Base-by-base conservation (phyloP, 64 coral and sea anemone species). In the Dendrophyllia cribrosa region DNA sequence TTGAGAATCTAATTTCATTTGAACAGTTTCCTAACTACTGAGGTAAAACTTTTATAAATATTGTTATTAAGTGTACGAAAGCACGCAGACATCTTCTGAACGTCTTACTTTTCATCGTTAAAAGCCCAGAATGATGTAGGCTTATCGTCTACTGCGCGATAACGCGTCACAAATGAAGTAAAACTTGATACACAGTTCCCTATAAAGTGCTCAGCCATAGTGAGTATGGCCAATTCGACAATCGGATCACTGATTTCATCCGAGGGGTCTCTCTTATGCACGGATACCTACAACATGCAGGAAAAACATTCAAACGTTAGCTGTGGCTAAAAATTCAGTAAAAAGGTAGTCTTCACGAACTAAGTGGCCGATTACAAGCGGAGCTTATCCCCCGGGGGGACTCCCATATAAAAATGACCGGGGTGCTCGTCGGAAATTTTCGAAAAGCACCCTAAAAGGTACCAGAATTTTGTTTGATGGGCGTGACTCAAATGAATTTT, bases 161-260 rank as follows among this genome's bases (percentile, higher is more conserved):
- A 91, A 43, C 97, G 89, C 77, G 95, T 99, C 19, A 92, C 97
- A 94, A 99, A 99, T 60, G 97, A 75, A 26, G 97, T 89, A 69
- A 99, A 99, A 80, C 94, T 96, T 59, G 97, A 99, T 43, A 99
- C 91, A 79, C 97, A 99, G 62, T 99, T 99, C 14, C 97, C 97
- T 77, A 99, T 96, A 63, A 99, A 99, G 58, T 93, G 92, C 17
- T 99, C 88, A 7, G 97, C 77, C 62, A 91, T 99, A 6, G 94
- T 91, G 13, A 99, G 69, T 34, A 99, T 87, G 15, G 97, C 97
- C 82, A 99, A 75, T 51, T 99, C 97, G 17, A 96, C 71, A 51
- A 99, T 91, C 1, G 97, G 91, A 66, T 93, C 97, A 65, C 58
- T 83, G 20, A 60, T 77, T 60, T 95, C 91, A 51, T 98, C 86